Percentiles rank a stretch among this genome's conserved stretches.
These are phyloP conservation scores for Hylyphantes graminicola DNA, from an alignment of 1,140 invertebrate species.

Conservation along the genomic window DNA sequence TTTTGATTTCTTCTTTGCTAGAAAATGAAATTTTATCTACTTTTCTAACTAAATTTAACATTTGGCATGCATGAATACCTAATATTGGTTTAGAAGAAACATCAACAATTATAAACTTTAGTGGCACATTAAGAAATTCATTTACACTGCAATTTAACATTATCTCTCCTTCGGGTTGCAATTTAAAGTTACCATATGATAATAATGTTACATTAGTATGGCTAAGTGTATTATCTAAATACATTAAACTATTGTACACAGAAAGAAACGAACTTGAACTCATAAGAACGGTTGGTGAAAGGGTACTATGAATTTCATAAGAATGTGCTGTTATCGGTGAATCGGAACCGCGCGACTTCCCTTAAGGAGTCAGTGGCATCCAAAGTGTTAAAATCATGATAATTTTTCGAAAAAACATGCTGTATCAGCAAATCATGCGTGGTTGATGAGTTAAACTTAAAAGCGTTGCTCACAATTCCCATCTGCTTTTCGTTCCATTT, in stretches of 20 bases:
- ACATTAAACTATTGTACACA: not conserved
- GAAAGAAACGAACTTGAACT: no score
- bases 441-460: no score
- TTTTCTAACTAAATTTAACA: conserved; percentile 10
- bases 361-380: no score
- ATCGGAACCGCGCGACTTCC: no score
- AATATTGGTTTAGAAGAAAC: not conserved
- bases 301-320: no score
- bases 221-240: not conserved
- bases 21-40: not conserved
- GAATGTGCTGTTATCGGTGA: no score
- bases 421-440: no score
- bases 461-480: no score
- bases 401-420: no score
- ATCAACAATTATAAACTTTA: conserved; percentile 17
- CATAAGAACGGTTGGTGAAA: no score
- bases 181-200: conserved; percentile 17
- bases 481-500: no score
- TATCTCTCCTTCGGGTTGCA: conserved; percentile 13
- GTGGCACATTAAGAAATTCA: not conserved
- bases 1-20: not conserved
- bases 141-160: conserved; percentile 10
- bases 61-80: not conserved
- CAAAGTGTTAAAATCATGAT: no score
- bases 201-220: conserved; percentile 1